phyloP scores from a whole-genome alignment of 2,797 vertebrate genomes.

The Mus minutoides region DNA sequence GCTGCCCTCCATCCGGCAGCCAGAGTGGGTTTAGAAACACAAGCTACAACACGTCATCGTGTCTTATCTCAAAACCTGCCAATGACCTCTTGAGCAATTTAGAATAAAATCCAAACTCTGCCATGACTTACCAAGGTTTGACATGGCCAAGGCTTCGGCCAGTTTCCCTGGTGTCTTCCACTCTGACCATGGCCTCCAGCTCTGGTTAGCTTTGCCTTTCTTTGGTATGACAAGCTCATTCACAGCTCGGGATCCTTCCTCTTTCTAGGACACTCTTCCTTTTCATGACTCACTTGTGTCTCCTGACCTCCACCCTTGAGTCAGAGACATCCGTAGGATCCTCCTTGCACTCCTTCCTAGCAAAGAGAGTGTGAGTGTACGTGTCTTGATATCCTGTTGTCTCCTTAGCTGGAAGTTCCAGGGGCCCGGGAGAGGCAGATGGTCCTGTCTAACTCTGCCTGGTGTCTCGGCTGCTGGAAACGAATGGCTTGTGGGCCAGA shows the following conservation, averaged over 20 bases:
- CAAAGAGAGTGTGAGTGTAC: not conserved
- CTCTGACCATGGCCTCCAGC: not conserved
- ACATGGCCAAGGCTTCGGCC: not conserved
- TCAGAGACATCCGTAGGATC: not conserved
- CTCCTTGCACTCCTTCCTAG: not conserved
- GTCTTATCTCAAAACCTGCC: constrained; percentile 17
- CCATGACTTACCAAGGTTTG: not conserved
- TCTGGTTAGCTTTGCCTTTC: not conserved
- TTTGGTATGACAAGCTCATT: not conserved
- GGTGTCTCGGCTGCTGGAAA: not conserved
- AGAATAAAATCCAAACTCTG: constrained; percentile 29
- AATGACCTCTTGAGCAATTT: constrained; percentile 10
- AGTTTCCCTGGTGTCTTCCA: not conserved
- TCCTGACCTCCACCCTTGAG: not conserved
- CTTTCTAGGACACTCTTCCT: not conserved
- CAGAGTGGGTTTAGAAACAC: constrained; percentile 31
- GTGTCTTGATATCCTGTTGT: constrained; percentile 13
- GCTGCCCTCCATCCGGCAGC: not conserved
- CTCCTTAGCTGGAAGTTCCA: not conserved
- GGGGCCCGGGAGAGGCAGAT: not conserved
- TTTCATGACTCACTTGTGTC: not conserved
- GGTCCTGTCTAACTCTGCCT: not conserved
- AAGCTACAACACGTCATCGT: not conserved
- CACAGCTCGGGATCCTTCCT: not conserved
- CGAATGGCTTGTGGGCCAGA: not conserved